A percentile compares a stretch with the other conserved stretches of the same genome.
Conservation (phyloP, 2,888 invertebrate species). For the Crematogaster levior region DNA sequence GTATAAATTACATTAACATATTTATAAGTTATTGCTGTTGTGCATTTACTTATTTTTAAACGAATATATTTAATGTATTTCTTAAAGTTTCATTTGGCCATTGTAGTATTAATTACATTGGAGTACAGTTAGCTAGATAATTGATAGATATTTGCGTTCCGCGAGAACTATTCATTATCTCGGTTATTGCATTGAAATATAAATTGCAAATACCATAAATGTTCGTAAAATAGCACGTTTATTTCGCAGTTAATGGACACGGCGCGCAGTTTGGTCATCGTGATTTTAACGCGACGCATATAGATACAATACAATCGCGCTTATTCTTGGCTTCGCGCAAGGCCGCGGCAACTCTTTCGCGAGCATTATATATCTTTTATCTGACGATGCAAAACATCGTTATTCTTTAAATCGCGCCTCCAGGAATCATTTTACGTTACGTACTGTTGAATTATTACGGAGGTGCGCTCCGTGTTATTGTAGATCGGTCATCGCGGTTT, state of each 20-base stretch:
- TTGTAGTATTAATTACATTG: background rate
- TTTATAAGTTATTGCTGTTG: background rate
- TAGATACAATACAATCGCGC: background rate
- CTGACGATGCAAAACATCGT: constrained; percentile 28
- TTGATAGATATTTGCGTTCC: background rate
- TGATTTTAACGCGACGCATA: background rate
- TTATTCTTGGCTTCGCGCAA: constrained; percentile 12
- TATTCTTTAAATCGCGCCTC: constrained; percentile 47
- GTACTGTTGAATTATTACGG: constrained; percentile 41
- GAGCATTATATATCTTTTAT: constrained; percentile 28
- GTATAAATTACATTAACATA: background rate
- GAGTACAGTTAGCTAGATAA: background rate
- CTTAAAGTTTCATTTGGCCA: background rate
- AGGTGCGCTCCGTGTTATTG: constrained; percentile 25
- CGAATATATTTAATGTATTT: background rate
- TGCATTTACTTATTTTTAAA: background rate
- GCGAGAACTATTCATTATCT: background rate
- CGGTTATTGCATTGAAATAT: constrained; percentile 30
- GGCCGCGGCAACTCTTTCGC: background rate
- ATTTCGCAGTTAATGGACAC: constrained; percentile 19
- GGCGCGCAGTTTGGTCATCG: constrained; percentile 5
- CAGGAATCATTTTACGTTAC: constrained; percentile 45
- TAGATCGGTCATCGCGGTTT: constrained; percentile 55
- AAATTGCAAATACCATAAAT: constrained; percentile 15
- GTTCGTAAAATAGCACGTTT: constrained; percentile 15